Evolutionary conservation across 1,140 invertebrate species (phyloP).

Genomic region (Zeugodacus cucurbitae): DNA sequence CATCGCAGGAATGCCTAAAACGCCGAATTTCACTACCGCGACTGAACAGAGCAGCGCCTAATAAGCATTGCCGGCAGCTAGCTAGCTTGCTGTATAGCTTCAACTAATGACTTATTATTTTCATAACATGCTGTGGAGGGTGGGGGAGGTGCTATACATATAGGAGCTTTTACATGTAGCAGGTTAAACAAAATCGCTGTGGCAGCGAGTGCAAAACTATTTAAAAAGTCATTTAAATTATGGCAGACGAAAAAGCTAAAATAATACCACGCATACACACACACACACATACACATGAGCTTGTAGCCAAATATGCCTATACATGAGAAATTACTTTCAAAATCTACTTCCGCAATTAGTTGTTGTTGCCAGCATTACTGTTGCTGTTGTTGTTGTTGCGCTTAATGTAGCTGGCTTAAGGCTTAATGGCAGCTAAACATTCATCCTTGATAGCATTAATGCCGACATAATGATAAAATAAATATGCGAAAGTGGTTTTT

Average conservation of each 20-base stretch:
- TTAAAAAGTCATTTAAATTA: slow-evolving; percentile 66
- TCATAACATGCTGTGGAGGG: neutral
- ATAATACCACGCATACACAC: neutral
- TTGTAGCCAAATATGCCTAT: neutral
- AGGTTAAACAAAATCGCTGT: neutral
- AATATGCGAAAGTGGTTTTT: slow-evolving; percentile 65
- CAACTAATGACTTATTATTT: slow-evolving; percentile 35
- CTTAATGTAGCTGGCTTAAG: neutral
- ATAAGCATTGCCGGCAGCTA: slow-evolving; percentile 19
- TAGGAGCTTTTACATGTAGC: neutral
- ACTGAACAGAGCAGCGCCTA: neutral
- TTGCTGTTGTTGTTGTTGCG: neutral
- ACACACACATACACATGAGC: neutral
- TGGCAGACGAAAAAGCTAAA: slow-evolving; percentile 40
- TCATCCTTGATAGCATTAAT: slow-evolving; percentile 54
- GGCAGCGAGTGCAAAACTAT: slow-evolving; percentile 52
- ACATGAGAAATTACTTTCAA: neutral
- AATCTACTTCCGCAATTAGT: neutral
- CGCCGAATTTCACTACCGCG: neutral
- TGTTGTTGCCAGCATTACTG: neutral
- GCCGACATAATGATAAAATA: slow-evolving; percentile 66
- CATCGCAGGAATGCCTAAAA: neutral
- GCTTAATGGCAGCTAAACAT: slow-evolving; percentile 22
- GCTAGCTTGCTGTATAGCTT: neutral
- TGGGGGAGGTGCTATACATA: neutral